Evolutionary conservation across 2,888 invertebrate species (phyloP).

Genomic region (Falcaria lacertinaria): DNA sequence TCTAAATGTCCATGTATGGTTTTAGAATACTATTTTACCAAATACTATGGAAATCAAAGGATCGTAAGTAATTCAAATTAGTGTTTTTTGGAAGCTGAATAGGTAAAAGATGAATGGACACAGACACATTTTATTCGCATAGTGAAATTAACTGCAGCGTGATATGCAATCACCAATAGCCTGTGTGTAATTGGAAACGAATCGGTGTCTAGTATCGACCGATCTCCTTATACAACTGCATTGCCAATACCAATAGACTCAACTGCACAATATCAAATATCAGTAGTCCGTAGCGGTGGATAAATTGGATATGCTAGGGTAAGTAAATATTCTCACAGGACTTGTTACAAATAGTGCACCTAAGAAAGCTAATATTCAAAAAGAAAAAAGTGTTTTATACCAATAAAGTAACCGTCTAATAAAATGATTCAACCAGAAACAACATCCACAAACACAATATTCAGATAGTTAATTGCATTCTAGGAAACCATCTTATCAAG

Average conservation of each 20-base stretch:
- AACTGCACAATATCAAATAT: conserved; percentile 33
- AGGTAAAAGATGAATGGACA: conserved; percentile 8
- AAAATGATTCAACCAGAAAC: neutral
- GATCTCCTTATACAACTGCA: conserved; percentile 46
- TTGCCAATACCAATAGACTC: conserved; percentile 29
- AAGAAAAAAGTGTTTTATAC: too few relatives aligned
- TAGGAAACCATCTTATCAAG: conserved; percentile 28
- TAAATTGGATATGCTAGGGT: neutral
- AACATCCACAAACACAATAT: neutral
- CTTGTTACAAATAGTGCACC: neutral
- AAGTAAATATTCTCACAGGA: neutral
- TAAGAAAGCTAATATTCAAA: too few relatives aligned
- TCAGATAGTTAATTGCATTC: neutral
- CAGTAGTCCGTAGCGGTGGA: conserved; percentile 2
- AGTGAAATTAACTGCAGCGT: too few relatives aligned
- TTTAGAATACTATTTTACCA: too few relatives aligned
- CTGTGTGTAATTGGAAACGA: conserved; percentile 61
- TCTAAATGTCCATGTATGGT: conserved; percentile 3
- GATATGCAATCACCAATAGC: conserved; percentile 45
- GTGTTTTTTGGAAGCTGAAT: too few relatives aligned
- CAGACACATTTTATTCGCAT: neutral
- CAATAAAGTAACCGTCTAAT: neutral
- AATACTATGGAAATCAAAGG: too few relatives aligned
- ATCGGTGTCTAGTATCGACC: conserved; percentile 54
- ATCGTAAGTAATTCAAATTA: too few relatives aligned